Evolutionary conservation across 2,797 vertebrate species (phyloP), one percentile per base, ranked within the genome.

Genomic region (Silurus aristotelis): DNA sequence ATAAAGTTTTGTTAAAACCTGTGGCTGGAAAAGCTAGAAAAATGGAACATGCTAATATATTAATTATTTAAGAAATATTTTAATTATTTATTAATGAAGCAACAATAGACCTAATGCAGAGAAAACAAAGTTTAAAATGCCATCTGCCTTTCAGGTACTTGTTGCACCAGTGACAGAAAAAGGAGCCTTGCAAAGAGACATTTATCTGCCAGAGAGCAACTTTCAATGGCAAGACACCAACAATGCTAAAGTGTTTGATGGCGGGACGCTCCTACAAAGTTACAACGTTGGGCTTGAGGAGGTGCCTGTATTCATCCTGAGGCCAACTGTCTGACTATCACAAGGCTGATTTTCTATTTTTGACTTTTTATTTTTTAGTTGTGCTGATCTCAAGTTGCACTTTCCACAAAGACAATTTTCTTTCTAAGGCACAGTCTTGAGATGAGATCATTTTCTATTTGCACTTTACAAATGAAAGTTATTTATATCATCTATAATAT

Each of bases 111-210:
- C n/a, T 52, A 4, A 66, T 52, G n/a, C 6, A 5, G 14, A 27
- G 19, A 66, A 9, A 43, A 14, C 48, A 5, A 1, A 31, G 38
- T 10, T 81, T 31, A 27, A 67, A 7, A 81, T 67, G 5, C 25
- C 19, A 5, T 48, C n/a, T 55, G 22, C 63, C 77, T 91, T 89
- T 90, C 76, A 98, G 97, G 94, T 97, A 55, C 92, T 98, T 91
- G 94, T 98, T 80, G 97, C 97, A n/a, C 97, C 97, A 0, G 92
- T 98, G 89, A 95, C 96, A 85, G 96, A 96, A 87, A 95, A 93
- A 84, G 96, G 96, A 22, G 94, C 93, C 0, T 91, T 56, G 0
- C 92, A 93, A 88, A 93, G 97, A 92, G 95, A 98, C 82, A 94
- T 98, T 89, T 98, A 96, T 90, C 92, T 98, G 88, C 97, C 97